Evolutionary conservation across 1,140 invertebrate species (phyloP), one percentile per base, ranked within the genome.

Genomic region (Orchestia grillus): DNA sequence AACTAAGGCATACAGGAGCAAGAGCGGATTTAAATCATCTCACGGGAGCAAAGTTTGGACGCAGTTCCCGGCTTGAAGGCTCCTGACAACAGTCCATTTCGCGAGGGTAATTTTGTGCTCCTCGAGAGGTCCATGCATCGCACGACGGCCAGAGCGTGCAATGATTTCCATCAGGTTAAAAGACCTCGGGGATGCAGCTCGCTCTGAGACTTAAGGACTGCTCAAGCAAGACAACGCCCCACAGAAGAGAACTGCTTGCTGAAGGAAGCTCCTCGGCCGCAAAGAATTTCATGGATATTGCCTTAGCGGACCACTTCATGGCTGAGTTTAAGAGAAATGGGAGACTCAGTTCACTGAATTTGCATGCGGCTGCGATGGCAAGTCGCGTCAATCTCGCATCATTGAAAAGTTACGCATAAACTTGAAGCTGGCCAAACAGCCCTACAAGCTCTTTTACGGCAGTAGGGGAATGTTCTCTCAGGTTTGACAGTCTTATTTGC

Each of bases 151-250:
- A 42, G 88, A 43, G 41, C 4, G 44, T 11, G 88, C 88, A 91
- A 91, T 91, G 88, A 91, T 44, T 43, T 91, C 88, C 88, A 91
- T 91, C 88, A 91, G 88, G 88, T 91, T 44, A 91, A 44, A 91
- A 44, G 88, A 28, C 88, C 88, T 42, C 88, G 42, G 88, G 44
- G 41, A 91, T 41, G 88, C 88, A 44, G 88, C 88, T 91, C 42
- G 19, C 41, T 0, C 88, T 0, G 42, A 42, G 88, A 91, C 88
- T 91, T 91, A 43, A 91, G 41, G 44, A 41, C 44, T 44, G 23
- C 88, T 91, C 88, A 44, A 15, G 44, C 88, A 43, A 44, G 41
- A 91, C 8, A 88, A 88, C 4, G 36, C 36, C 11, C 88, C 62
- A 3, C 36, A 23, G 62, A 77, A 77, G 11, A 36, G 62, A 28